These are phyloP conservation scores for Polyodon spathula DNA, from an alignment of 2,113 vertebrate species.

Conservation along the genomic window DNA sequence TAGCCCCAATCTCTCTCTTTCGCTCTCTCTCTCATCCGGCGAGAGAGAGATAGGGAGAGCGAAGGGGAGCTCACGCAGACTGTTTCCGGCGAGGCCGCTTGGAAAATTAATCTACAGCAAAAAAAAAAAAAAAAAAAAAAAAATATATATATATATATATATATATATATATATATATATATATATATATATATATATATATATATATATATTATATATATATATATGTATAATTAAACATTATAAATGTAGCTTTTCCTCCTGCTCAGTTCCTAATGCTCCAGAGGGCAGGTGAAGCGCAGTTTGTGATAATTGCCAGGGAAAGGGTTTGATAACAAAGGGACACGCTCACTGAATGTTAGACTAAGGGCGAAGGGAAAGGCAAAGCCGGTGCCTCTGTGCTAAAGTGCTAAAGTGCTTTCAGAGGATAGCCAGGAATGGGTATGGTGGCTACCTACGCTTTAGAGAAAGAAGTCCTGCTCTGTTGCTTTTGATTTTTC, in stretches of 20 bases:
- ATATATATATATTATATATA: too few relatives aligned
- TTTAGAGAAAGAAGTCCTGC: too few relatives aligned
- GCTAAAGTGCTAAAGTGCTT: conserved; percentile 15
- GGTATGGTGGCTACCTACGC: too few relatives aligned
- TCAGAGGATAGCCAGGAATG: too few relatives aligned
- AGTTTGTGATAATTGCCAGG: conserved; percentile 72
- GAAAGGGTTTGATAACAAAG: conserved; percentile 54
- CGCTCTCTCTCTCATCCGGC: conserved; percentile 39
- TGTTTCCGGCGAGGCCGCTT: conserved; percentile 62
- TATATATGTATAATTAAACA: conserved; percentile 27
- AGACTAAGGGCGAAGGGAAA: conserved; percentile 53
- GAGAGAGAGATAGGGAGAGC: too few relatives aligned
- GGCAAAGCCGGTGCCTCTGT: conserved; percentile 40
- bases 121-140: conserved; percentile 53
- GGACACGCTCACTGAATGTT: conserved; percentile 59
- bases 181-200: neutral
- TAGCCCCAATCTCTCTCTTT: conserved; percentile 50
- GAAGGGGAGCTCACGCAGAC: too few relatives aligned
- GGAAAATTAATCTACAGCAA: conserved; percentile 83
- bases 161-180: too few relatives aligned
- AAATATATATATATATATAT: too few relatives aligned
- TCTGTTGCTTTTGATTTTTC: too few relatives aligned
- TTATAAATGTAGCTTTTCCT: conserved; percentile 67
- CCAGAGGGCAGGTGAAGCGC: conserved; percentile 71
- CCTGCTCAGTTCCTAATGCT: conserved; percentile 60